Evolutionary conservation across 1,140 invertebrate genomes (phyloP), one percentile per base, ranked within the genome.

Genomic region (Caerostris darwini): DNA sequence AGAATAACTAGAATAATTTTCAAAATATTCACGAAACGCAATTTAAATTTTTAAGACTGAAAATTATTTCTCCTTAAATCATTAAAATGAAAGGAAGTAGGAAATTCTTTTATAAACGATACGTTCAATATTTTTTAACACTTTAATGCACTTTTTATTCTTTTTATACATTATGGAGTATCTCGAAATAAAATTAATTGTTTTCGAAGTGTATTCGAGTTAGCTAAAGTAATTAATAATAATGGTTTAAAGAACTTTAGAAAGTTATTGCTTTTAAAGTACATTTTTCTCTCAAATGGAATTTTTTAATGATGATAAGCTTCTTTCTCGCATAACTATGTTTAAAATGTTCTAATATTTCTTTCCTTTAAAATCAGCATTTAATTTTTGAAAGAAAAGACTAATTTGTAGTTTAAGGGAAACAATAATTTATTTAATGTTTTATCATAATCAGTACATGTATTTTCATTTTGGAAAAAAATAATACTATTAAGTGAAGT

Each of bases 171-270:
- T 61, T 61, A 87, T n/a, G 59, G 57, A 34, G 61, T 34, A 87
- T 87, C 61, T 58, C 57, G 50, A 61, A 64, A 58, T 56, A 87
- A 87, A 87, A 87, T 87, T 87, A 87, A 87, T 87, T 61, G 85
- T 87, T 87, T 87, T 61, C 57, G 61, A 87, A 61, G 58, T 61
- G 59, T 50, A 19, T 14, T 56, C 17, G 57, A 7, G 57, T 87
- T 64, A 8, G 34, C n/a, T 61, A 12, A 53, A 87, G 57, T 87
- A 87, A 87, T 87, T 87, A 61, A 87, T 87, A 87, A 87, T 87
- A 87, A 87, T 61, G 58, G 57, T 61, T 58, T 61, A 17, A 82
- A 82, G 53, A 54, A 82, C 81, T 12, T 0, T 8, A 82, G 81
- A 12, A 56, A 82, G 53, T 54, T 19, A 71, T 7, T 7, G 67